Evolutionary conservation across 2,797 vertebrate species (phyloP).

Genomic region (Propithecus perrieri): DNA sequence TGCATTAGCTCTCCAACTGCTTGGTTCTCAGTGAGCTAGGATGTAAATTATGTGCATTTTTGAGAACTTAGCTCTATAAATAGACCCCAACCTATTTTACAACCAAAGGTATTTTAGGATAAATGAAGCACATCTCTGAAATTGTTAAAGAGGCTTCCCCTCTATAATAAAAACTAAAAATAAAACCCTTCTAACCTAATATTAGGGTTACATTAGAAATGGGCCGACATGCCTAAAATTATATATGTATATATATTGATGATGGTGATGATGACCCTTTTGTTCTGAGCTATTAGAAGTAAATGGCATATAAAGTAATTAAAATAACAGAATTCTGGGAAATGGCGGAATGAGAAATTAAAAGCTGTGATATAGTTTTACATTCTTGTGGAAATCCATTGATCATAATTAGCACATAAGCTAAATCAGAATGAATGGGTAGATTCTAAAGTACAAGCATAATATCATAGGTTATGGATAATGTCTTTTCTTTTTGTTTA

Average conservation of each 20-base stretch:
- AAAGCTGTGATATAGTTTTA: constrained; percentile 66
- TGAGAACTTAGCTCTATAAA: constrained; percentile 78
- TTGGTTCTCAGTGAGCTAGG: constrained; percentile 57
- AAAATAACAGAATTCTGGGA: constrained; percentile 79
- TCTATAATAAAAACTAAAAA: constrained; percentile 74
- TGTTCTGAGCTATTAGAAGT: constrained; percentile 75
- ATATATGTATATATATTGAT: constrained; percentile 49
- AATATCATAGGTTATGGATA: constrained; percentile 68
- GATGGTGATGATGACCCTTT: constrained; percentile 69
- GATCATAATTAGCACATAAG: constrained; percentile 74
- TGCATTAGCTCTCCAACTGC: constrained; percentile 67
- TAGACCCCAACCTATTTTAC: constrained; percentile 71
- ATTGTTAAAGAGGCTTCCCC: constrained; percentile 57
- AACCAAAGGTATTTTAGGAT: constrained; percentile 74
- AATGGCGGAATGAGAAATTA: constrained; percentile 73
- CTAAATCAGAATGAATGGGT: constrained; percentile 71
- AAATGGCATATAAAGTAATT: constrained; percentile 77
- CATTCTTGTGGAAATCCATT: constrained; percentile 66
- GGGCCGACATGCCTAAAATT: constrained; percentile 53
- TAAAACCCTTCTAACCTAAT: constrained; percentile 67
- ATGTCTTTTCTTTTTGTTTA: constrained; percentile 76
- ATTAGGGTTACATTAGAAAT: constrained; percentile 61
- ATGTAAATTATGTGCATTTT: constrained; percentile 78
- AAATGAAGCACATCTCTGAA: constrained; percentile 73
- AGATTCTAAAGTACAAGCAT: constrained; percentile 63